Evolutionary conservation across 2,888 invertebrate species (phyloP).

Genomic region (Cetonia aurata): DNA sequence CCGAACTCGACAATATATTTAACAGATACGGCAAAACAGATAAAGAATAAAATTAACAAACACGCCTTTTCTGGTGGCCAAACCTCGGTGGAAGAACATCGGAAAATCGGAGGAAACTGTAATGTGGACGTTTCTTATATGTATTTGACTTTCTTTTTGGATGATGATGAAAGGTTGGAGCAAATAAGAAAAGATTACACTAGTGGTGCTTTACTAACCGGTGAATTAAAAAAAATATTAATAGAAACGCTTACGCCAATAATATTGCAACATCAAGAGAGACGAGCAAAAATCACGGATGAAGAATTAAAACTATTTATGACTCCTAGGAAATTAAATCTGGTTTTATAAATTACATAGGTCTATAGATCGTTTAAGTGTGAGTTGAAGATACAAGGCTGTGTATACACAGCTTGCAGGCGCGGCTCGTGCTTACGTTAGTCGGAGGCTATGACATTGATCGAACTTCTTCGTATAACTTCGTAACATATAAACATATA

Average conservation of each 20-base stretch:
- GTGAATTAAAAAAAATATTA: slow-evolving; percentile 93
- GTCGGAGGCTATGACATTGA: too few species aligned
- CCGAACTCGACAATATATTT: slow-evolving; percentile 93
- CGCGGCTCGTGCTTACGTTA: too few species aligned
- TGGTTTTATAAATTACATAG: slow-evolving; percentile 56
- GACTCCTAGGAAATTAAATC: slow-evolving; percentile 82
- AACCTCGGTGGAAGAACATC: slow-evolving; percentile 93
- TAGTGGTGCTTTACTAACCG: slow-evolving; percentile 91
- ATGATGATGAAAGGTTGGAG: slow-evolving; percentile 89
- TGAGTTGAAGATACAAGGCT: too few species aligned
- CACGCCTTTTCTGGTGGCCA: slow-evolving; percentile 99
- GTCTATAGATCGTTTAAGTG: too few species aligned
- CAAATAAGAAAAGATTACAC: slow-evolving; percentile 79
- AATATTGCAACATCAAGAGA: slow-evolving; percentile 85
- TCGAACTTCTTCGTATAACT: too few species aligned
- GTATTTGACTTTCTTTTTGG: slow-evolving; percentile 94
- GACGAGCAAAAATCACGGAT: slow-evolving; percentile 85
- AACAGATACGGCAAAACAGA: slow-evolving; percentile 95
- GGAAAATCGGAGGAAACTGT: slow-evolving; percentile 92
- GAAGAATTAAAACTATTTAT: slow-evolving; percentile 87
- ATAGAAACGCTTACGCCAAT: slow-evolving; percentile 85
- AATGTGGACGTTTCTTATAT: slow-evolving; percentile 96
- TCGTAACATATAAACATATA: too few species aligned
- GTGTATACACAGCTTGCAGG: too few species aligned
- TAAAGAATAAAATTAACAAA: slow-evolving; percentile 96